Evolutionary conservation across 2,797 vertebrate species (phyloP), one percentile per base, ranked within the genome.

Genomic region (Eleutherodactylus coqui): DNA sequence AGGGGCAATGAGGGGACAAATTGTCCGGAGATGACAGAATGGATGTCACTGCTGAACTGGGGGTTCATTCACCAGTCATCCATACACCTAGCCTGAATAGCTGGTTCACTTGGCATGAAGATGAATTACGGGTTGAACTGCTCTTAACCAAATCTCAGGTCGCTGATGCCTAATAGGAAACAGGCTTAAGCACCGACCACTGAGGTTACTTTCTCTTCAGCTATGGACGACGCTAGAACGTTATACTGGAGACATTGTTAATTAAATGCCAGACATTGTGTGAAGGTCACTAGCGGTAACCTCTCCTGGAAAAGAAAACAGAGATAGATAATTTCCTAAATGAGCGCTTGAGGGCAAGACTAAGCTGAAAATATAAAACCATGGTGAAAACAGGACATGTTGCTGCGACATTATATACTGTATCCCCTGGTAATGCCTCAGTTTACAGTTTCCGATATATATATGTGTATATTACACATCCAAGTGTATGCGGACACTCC

Each of bases 191-290:
- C n/a, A 47, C 36, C 60, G 34, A 78, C 47, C 29, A 64, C 83
- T 32, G 32, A 55, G 62, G 45, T 75, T 78, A 64, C 83, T 69
- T 70, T 70, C 49, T 43, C 75, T 45, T 72, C n/a, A 36, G 73
- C 47, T 27, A 45, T 69, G 34, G 83, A 79, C 79, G 64, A 85
- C 79, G 69, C 62, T 36, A 55, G 34, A 58, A 41, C 79, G 49
- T 53, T 47, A 70, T 79, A 53, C 45, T 85, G 62, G 62, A 79
- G 75, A 79, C 75, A 58, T 70, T 64, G 77, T 72, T 85, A 85
- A 85, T 85, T 79, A 85, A 85, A 85, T 69, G 62, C 75, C 75
- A 85, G 83, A 85, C 75, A 67, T 64, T 43, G 75, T 70, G 75
- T 55, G 77, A 85, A 79, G 83, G 83, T 85, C 75, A 79, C 75